These are phyloP conservation scores for Chloroceryle aenea DNA, from an alignment of 2,113 vertebrate species.

Conservation along the genomic window DNA sequence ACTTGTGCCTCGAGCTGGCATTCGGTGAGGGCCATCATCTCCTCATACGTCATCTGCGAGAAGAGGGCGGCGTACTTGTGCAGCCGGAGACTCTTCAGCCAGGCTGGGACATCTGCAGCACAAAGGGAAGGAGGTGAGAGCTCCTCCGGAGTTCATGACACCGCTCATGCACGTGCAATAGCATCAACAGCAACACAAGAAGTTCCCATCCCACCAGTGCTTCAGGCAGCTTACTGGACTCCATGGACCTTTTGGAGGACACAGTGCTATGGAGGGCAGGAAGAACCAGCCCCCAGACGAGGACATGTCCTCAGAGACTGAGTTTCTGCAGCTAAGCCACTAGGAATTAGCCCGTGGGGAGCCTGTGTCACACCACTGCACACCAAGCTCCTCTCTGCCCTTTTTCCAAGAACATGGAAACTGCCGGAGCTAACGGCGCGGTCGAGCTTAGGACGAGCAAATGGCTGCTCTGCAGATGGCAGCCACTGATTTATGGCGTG, in stretches of 20 bases:
- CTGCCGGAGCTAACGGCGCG: not conserved
- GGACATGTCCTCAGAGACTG: not conserved
- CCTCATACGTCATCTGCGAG: slow-evolving; percentile 96
- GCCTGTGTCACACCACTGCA: not conserved
- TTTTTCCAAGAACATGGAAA: not conserved
- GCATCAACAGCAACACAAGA: accelerated
- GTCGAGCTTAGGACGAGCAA: not conserved
- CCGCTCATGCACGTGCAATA: accelerated
- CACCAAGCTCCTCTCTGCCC: accelerated
- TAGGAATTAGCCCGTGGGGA: accelerated
- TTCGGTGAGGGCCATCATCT: slow-evolving; percentile 97
- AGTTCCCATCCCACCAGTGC: accelerated
- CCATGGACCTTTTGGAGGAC: not conserved
- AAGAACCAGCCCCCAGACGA: not conserved
- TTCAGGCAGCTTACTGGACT: not conserved
- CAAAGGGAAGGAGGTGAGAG: not conserved
- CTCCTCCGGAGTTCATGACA: not conserved
- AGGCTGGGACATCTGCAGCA: slow-evolving; percentile 91
- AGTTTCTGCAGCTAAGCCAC: not conserved
- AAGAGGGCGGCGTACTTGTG: slow-evolving; percentile 97
- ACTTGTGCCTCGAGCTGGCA: slow-evolving; percentile 95
- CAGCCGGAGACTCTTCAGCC: slow-evolving; percentile 97
- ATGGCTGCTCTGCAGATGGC: not conserved
- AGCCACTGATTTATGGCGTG: not conserved
- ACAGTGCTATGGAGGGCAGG: not conserved